A percentile compares a stretch with the other conserved stretches of the same genome.
phyloP scores from a whole-genome alignment of 2,113 vertebrate species.

The Hystrix cristata region DNA sequence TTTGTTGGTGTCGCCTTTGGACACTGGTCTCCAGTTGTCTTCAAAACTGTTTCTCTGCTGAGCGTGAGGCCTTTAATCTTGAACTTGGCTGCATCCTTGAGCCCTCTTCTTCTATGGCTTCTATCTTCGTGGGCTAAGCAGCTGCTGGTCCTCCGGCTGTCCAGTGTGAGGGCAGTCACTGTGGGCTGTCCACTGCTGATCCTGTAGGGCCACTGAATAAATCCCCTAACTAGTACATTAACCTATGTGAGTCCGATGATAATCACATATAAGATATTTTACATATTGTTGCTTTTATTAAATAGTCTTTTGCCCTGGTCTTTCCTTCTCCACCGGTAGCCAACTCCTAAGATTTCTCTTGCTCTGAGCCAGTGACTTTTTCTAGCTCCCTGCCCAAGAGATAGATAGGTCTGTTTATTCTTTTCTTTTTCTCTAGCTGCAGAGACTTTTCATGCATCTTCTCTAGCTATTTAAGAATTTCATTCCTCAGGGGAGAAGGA shows the following conservation, averaged over 20 bases:
- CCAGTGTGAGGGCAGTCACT: background rate
- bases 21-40: background rate
- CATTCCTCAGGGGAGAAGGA: background rate
- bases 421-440: background rate
- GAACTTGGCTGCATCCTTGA: background rate
- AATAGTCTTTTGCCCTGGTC: background rate
- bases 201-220: background rate
- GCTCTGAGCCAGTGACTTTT: background rate
- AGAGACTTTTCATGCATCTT: background rate
- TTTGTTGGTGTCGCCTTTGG: background rate
- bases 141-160: background rate
- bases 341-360: background rate
- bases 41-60: background rate
- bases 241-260: background rate
- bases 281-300: background rate
- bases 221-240: background rate
- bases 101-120: background rate
- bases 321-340: background rate
- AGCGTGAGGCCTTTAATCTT: background rate
- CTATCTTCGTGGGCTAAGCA: background rate
- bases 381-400: background rate
- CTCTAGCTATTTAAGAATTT: background rate
- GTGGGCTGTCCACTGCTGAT: background rate
- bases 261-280: background rate
- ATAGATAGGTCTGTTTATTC: background rate